Evolutionary conservation across 2,113 vertebrate genomes (phyloP).

Genomic region (Gymnorhina tibicen): DNA sequence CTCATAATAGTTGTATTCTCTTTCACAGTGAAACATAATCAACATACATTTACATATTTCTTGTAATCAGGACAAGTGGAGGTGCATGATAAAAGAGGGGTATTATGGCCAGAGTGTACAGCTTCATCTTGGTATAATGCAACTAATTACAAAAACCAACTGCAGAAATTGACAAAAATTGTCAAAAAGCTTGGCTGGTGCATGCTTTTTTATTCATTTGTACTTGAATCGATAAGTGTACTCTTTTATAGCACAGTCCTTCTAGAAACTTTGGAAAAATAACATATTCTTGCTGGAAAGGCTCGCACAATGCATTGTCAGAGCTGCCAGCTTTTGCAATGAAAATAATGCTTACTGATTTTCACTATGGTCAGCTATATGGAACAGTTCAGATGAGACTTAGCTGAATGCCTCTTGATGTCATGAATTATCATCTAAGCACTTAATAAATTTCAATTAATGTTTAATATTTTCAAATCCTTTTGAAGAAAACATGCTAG

Average conservation of each 20-base stretch:
- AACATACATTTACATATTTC: slow-evolving; percentile 71
- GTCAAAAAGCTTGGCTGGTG: not conserved
- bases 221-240: not conserved
- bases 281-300: not conserved
- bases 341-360: not conserved
- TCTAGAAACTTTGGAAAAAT: not conserved
- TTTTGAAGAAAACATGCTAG: not conserved
- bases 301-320: not conserved
- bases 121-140: not conserved
- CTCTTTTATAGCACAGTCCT: not conserved
- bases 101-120: not conserved
- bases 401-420: not conserved
- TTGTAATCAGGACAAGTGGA: slow-evolving; percentile 58
- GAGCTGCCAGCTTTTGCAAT: not conserved
- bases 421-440: not conserved
- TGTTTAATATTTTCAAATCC: not conserved
- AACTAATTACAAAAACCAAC: not conserved
- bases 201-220: not conserved
- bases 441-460: not conserved
- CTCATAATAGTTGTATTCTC: slow-evolving; percentile 1
- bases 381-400: not conserved
- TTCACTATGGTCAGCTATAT: not conserved
- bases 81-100: not conserved
- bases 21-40: slow-evolving; percentile 52
- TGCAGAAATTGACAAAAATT: not conserved